Percentiles rank a stretch among this genome's conserved stretches.
Conservation (phyloP, 2,888 invertebrate species). For the Thymelicus sylvestris region DNA sequence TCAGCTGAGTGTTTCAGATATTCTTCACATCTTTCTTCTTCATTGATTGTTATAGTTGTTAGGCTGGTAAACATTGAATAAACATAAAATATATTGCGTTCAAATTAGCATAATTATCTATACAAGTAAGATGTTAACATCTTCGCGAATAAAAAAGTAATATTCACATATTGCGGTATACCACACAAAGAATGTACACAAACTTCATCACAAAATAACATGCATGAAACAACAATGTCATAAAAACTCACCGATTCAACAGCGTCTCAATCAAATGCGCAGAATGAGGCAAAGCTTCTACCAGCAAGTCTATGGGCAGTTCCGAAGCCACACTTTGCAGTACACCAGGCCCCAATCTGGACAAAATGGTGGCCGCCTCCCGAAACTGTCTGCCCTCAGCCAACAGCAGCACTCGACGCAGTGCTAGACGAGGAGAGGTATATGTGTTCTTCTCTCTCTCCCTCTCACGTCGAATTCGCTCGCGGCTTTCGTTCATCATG, state of each 20-base stretch:
- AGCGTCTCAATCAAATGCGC: conserved; percentile 94
- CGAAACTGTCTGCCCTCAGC: conserved; percentile 95
- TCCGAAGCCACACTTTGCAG: conserved; percentile 90
- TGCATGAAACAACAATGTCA: too few species aligned
- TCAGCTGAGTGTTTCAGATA: too few species aligned
- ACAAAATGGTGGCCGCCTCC: conserved; percentile 94
- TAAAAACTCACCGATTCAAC: conserved; percentile 85
- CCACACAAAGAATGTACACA: too few species aligned
- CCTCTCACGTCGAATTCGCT: conserved; percentile 88
- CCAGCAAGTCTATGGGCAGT: conserved; percentile 93
- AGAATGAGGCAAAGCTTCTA: conserved; percentile 95
- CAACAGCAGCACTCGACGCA: conserved; percentile 89
- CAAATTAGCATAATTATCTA: too few species aligned
- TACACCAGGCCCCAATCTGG: conserved; percentile 91
- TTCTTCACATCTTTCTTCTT: too few species aligned
- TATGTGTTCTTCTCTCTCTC: conserved; percentile 85
- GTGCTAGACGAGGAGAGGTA: conserved; percentile 87
- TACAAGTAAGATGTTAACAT: too few species aligned
- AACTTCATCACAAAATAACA: too few species aligned
- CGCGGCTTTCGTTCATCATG: conserved; percentile 88
- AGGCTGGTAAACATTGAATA: too few species aligned
- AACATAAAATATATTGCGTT: too few species aligned
- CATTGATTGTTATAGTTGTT: too few species aligned
- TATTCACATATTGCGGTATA: too few species aligned
- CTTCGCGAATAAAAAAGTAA: too few species aligned